A percentile compares a stretch with the other conserved stretches of the same genome.
Evolutionary conservation across 2,888 invertebrate species (phyloP).

Genomic region (Shargacucullia verbasci): DNA sequence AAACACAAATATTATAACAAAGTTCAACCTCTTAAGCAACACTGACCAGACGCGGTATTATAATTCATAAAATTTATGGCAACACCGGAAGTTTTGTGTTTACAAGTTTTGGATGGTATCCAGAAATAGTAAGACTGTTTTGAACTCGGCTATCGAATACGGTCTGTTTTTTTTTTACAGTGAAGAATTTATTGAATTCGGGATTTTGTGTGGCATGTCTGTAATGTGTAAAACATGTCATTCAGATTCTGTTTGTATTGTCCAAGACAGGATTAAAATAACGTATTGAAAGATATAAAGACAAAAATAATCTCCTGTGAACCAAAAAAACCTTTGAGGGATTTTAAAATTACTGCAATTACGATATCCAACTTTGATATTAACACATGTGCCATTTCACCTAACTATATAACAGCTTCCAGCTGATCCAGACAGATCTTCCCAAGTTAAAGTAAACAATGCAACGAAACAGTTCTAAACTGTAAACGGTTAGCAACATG

Average conservation of each 20-base stretch:
- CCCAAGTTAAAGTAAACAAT: conserved; percentile 1
- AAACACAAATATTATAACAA: conserved; percentile 39
- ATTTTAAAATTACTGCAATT: too few species aligned
- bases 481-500: conserved; percentile 33
- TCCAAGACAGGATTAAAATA: too few species aligned
- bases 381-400: too few species aligned
- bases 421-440: too few species aligned
- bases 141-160: conserved; percentile 22
- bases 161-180: conserved; percentile 32
- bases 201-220: background rate
- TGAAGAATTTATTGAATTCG: conserved; percentile 18
- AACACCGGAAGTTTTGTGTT: conserved; percentile 54
- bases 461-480: conserved; percentile 28
- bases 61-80: conserved; percentile 50
- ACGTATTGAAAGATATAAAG: too few species aligned
- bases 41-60: conserved; percentile 40
- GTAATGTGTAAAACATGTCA: too few species aligned
- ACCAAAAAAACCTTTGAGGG: too few species aligned
- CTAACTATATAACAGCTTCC: too few species aligned
- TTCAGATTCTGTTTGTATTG: too few species aligned
- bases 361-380: too few species aligned
- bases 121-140: conserved; percentile 52
- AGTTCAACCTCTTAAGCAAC: conserved; percentile 35
- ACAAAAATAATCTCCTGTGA: too few species aligned
- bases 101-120: conserved; percentile 54